Base-by-base conservation (phyloP, 2,113 vertebrate genomes). In the Daphoenositta chrysoptera region DNA sequence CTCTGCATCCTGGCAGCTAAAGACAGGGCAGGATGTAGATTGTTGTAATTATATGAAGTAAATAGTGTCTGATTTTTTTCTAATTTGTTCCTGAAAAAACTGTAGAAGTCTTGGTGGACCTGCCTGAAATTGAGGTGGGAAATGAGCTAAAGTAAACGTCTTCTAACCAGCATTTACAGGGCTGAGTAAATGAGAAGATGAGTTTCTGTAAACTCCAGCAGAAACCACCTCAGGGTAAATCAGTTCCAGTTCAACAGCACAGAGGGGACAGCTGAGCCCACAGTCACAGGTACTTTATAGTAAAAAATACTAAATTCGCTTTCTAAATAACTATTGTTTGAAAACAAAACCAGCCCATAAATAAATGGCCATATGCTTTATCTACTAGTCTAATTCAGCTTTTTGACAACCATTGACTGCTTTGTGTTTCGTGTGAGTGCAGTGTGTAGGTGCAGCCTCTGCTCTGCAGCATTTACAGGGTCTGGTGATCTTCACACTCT, bases 361-460 rank as follows among this genome's bases (percentile, higher is more conserved):
- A 33, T 48, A 48, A 15, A 23, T 30, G 30, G 40, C 22, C 10
- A 3, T 18, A 10, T 10, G 42, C 10, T 40, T 63, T 44, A n/a
- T 35, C 17, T 50, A 1, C 31, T 68, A 2, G 12, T 33, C 14
- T 21, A 13, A 20, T 58, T 56, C 27, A 69, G 45, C 51, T 76
- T 53, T 90, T 44, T 64, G n/a, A 13, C 33, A 50, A 9, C 23
- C 13, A 27, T 20, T 20, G 40, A 2, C 57, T 78, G 56, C 5
- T 56, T 44, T 4, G 1, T 21, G 42, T 54, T 50, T 26, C 4
- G 31, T 76, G 39, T 39, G 53, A 44, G 44, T 45, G 47, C 26
- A 13, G 9, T 3, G 15, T 60, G 47, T 1, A 15, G 37, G 37
- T 54, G 7, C 0, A 6, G 7, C 31, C 8, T 2, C 37, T 33